Evolutionary conservation across 2,797 vertebrate genomes (phyloP), one percentile per base, ranked within the genome.

Genomic region (Australoheros facetus): DNA sequence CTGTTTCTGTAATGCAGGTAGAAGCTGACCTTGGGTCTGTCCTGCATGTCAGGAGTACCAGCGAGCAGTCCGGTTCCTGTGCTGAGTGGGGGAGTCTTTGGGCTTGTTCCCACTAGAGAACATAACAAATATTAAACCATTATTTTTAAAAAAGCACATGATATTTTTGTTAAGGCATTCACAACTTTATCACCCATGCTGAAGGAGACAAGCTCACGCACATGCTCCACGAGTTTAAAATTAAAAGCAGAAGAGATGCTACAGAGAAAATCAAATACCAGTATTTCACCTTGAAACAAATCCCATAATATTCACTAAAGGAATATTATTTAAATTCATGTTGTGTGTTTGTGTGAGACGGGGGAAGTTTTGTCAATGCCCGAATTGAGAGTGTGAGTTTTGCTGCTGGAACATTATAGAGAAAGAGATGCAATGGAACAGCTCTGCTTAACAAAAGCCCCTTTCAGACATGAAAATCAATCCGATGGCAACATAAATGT

Each of bases 21-120:
- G 30, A 79, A 55, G 75, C 91, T 92, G 88, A 99, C 98, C 97
- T 96, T 96, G 45, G 96, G 91, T 62, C 93, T 90, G 56, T 83
- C 78, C 76, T 96, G 96, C 0, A 92, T 91, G 84, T 95, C 90
- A 78, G 96, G 96, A 78, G 95, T 95, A 86, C 94, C 95, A 6
- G 95, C 62, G 23, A 91, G 93, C 48, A 92, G 89, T 73, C 91
- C 92, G 2, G 93, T 94, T 76, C 89, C 93, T 51, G 94, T 93
- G 78, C 94, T 93, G 94, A 74, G 92, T 32, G 85, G 96, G 91
- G 48, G 93, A 88, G 32, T 95, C 92, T 97, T 96, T 4, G 97
- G 97, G 78, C 96, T 96, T 45, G 93, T 94, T 91, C 96, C 97
- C 64, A 96, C 98, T 99, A 51, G 54, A 85, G 21, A 10, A 17